phyloP scores from a whole-genome alignment of 2,113 vertebrate genomes.

The Mixornis gularis region DNA sequence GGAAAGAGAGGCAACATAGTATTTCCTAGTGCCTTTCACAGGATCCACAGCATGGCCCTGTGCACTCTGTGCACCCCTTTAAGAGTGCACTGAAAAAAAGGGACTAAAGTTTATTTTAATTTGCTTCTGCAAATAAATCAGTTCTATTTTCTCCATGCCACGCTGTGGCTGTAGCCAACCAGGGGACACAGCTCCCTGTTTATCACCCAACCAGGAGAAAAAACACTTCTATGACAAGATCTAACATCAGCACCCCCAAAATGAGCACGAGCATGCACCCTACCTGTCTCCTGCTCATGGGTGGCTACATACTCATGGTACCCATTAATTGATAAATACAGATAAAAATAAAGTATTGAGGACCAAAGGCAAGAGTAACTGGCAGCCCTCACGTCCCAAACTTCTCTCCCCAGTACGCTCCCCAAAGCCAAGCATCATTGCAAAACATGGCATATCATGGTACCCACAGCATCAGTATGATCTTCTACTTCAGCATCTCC shows the following conservation, averaged over 20 bases:
- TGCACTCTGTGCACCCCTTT: neutral
- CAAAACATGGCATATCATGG: rapidly evolving
- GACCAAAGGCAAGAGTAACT: neutral
- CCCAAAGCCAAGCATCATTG: neutral
- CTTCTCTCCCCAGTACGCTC: neutral
- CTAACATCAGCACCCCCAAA: neutral
- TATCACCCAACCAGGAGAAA: neutral
- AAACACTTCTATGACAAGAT: neutral
- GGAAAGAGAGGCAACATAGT: neutral
- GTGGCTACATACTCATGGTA: neutral
- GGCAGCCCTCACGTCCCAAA: neutral
- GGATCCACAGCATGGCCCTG: neutral
- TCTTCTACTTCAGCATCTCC: neutral
- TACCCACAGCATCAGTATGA: neutral
- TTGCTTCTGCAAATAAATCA: neutral
- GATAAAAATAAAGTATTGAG: neutral
- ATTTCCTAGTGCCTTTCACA: neutral
- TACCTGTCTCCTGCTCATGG: neutral
- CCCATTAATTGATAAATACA: neutral
- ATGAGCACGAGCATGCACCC: rapidly evolving
- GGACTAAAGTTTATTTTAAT: neutral
- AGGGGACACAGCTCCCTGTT: neutral
- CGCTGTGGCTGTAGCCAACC: neutral
- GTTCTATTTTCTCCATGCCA: neutral
- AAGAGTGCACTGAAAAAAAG: neutral